phyloP scores from a whole-genome alignment of 2,797 vertebrate genomes.

The Muscicapa comitata region DNA sequence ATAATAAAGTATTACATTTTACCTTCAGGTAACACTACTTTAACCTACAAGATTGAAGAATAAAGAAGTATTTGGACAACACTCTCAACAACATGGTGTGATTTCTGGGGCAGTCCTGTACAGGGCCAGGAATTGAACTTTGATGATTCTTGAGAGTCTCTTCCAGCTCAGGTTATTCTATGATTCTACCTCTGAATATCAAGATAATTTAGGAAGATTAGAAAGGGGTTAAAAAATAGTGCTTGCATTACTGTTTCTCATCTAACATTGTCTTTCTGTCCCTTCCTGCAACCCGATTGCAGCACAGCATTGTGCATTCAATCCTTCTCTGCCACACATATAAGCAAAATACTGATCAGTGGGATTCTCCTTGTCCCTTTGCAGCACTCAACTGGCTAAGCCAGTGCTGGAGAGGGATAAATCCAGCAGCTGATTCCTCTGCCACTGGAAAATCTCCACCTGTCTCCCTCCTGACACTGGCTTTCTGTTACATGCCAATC shows the following conservation, averaged over 20 bases:
- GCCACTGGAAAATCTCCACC: neutral
- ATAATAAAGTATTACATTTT: neutral
- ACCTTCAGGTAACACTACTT: neutral
- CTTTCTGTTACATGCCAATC: neutral
- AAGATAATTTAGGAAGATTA: neutral
- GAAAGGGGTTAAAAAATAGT: fast-evolving
- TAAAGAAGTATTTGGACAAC: neutral
- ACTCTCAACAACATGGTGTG: neutral
- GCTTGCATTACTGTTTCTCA: neutral
- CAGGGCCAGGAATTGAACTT: neutral
- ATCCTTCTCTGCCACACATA: neutral
- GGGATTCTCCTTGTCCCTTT: neutral
- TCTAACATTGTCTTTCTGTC: neutral
- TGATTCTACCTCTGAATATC: neutral
- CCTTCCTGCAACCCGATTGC: neutral
- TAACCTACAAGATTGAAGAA: neutral
- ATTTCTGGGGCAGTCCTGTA: neutral
- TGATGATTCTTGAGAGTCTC: neutral
- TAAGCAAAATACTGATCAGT: neutral
- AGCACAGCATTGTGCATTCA: neutral
- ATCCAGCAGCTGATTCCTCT: neutral
- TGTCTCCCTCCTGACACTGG: neutral
- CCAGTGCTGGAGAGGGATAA: neutral
- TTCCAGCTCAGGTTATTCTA: neutral
- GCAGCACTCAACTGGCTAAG: neutral